Conservation (phyloP, 2,113 vertebrate species). For the Megaceryle torquata region DNA sequence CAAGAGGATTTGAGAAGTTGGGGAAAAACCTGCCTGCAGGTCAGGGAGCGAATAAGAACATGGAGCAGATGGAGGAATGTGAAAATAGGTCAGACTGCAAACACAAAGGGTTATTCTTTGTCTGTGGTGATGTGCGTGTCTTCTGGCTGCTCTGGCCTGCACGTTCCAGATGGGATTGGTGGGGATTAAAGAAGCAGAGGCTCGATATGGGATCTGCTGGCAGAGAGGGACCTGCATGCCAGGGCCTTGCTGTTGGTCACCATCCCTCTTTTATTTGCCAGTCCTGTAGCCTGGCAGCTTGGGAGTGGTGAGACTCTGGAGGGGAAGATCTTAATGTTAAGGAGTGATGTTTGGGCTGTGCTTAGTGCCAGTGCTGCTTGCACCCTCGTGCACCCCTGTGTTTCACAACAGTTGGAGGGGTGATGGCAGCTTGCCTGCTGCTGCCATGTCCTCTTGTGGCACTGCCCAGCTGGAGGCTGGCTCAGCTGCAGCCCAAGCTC, state of each 20-base stretch:
- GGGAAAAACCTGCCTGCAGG: neutral
- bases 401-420: rapidly evolving
- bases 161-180: neutral
- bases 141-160: neutral
- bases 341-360: neutral
- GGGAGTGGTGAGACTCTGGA: neutral
- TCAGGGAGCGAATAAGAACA: neutral
- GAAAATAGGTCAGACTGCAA: constrained; percentile 45
- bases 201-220: neutral
- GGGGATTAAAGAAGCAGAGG: constrained; percentile 9
- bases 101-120: constrained; percentile 13
- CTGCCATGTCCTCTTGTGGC: too few species aligned
- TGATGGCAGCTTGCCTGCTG: neutral
- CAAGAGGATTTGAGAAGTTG: neutral
- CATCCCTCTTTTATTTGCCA: neutral
- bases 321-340: neutral
- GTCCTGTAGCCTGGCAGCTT: neutral
- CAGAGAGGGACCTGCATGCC: rapidly evolving
- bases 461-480: neutral
- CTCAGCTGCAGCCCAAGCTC: neutral
- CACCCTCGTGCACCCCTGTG: neutral
- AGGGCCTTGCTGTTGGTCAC: neutral
- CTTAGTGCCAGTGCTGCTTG: rapidly evolving
- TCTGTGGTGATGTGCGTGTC: neutral
- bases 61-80: neutral